Evolutionary conservation across 2,888 invertebrate species (phyloP).

Genomic region (Drosophila neotestacea): DNA sequence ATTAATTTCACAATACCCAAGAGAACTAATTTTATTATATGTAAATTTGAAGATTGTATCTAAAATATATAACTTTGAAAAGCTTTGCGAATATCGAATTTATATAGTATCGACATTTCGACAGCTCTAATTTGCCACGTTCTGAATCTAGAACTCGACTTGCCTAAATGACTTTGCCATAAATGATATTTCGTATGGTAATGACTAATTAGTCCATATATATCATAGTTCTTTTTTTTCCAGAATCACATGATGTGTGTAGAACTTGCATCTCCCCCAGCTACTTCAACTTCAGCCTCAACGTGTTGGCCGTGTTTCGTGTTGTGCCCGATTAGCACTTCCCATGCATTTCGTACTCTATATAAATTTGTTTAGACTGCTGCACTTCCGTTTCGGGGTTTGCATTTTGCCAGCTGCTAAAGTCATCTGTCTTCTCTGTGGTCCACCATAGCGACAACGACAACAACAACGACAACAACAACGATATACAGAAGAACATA

Average conservation of each 20-base stretch:
- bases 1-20: too few species aligned
- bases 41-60: too few species aligned
- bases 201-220: slow-evolving; percentile 29
- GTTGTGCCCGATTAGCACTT: slow-evolving; percentile 76
- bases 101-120: too few species aligned
- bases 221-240: slow-evolving; percentile 5
- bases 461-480: not conserved
- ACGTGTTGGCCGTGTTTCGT: slow-evolving; percentile 60
- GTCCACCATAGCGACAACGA: slow-evolving; percentile 16
- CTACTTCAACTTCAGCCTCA: slow-evolving; percentile 8
- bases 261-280: slow-evolving; percentile 27
- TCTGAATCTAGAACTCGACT: not conserved
- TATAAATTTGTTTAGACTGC: slow-evolving; percentile 77
- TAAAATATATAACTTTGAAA: too few species aligned
- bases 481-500: not conserved
- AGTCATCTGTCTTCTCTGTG: slow-evolving; percentile 62
- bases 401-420: slow-evolving; percentile 63
- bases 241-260: slow-evolving; percentile 30
- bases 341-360: slow-evolving; percentile 54
- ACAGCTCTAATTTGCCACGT: too few species aligned
- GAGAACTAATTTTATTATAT: too few species aligned
- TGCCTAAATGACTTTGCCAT: not conserved
- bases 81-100: too few species aligned
- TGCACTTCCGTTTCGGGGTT: slow-evolving; percentile 72
- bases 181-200: slow-evolving; percentile 29